A percentile compares a stretch with the other conserved stretches of the same genome.
phyloP scores from a whole-genome alignment of 2,888 invertebrate genomes.

The Drosophila mimetica region DNA sequence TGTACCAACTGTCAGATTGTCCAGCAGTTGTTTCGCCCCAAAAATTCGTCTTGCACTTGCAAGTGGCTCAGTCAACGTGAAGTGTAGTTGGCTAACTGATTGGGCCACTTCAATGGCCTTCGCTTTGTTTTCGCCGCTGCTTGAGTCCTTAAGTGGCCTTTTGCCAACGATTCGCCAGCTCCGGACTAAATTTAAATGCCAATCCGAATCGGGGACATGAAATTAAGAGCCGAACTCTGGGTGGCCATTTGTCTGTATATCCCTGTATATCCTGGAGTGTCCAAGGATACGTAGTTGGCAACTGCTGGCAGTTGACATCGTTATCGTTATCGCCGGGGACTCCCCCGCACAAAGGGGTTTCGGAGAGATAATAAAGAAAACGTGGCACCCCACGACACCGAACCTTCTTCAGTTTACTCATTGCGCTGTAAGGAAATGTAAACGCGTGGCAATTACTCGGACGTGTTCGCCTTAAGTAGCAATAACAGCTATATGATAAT shows the following conservation, averaged over 20 bases:
- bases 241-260: conserved; percentile 17
- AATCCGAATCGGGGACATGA: conserved; percentile 21
- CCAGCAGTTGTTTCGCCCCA: conserved; percentile 47
- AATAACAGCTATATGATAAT: conserved; percentile 7
- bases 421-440: conserved; percentile 4
- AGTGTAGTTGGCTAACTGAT: conserved; percentile 34
- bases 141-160: conserved; percentile 46
- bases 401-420: conserved; percentile 15
- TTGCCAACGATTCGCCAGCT: conserved; percentile 33
- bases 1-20: conserved; percentile 52
- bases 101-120: conserved; percentile 37
- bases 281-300: conserved; percentile 23
- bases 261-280: not conserved
- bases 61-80: conserved; percentile 26
- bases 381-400: conserved; percentile 44
- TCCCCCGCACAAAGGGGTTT: not conserved
- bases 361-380: conserved; percentile 54
- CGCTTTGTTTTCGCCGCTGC: conserved; percentile 34
- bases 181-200: conserved; percentile 35
- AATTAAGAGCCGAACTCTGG: conserved; percentile 21
- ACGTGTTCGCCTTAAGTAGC: conserved; percentile 5
- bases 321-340: conserved; percentile 23
- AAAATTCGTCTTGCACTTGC: conserved; percentile 61
- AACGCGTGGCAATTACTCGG: conserved; percentile 36
- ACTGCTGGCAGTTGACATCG: conserved; percentile 38